Percentiles rank a stretch among this genome's conserved stretches.
Evolutionary conservation across 1,140 invertebrate genomes (phyloP).

Genomic region (Trachymyrmex septentrionalis): DNA sequence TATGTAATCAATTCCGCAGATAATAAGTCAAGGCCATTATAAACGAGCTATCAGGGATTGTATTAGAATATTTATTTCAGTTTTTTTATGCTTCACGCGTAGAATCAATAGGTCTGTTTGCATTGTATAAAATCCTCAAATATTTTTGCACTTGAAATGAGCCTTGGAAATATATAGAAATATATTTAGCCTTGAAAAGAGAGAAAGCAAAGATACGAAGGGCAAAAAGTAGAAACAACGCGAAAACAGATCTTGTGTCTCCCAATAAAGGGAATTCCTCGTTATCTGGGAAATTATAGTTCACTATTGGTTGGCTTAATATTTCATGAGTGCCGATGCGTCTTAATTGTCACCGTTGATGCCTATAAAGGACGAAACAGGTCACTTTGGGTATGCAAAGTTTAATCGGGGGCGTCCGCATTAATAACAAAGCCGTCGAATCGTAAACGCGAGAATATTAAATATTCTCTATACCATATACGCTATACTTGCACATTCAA

Average conservation of each 20-base stretch:
- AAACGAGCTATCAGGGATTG: background rate
- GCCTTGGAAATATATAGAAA: too few species aligned
- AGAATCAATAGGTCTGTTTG: background rate
- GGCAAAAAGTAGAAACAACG: too few species aligned
- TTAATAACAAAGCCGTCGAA: background rate
- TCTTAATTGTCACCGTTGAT: constrained; percentile 6
- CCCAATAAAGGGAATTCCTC: background rate
- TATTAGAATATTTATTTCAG: constrained; percentile 6
- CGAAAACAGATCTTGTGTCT: too few species aligned
- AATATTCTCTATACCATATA: background rate
- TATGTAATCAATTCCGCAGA: background rate
- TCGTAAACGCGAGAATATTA: background rate
- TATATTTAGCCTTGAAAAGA: too few species aligned
- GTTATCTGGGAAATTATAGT: background rate
- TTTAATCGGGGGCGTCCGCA: background rate
- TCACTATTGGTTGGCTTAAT: background rate
- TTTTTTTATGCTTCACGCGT: background rate
- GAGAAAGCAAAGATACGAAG: too few species aligned
- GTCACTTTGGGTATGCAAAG: constrained; percentile 4
- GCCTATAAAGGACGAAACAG: background rate
- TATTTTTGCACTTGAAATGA: too few species aligned
- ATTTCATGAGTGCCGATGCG: background rate
- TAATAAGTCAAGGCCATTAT: background rate
- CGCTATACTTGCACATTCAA: constrained; percentile 13
- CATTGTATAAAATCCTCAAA: too few species aligned